A percentile compares a stretch with the other conserved stretches of the same genome.
phyloP scores from a whole-genome alignment of 1,140 invertebrate species.

The Pomacea maculata region DNA sequence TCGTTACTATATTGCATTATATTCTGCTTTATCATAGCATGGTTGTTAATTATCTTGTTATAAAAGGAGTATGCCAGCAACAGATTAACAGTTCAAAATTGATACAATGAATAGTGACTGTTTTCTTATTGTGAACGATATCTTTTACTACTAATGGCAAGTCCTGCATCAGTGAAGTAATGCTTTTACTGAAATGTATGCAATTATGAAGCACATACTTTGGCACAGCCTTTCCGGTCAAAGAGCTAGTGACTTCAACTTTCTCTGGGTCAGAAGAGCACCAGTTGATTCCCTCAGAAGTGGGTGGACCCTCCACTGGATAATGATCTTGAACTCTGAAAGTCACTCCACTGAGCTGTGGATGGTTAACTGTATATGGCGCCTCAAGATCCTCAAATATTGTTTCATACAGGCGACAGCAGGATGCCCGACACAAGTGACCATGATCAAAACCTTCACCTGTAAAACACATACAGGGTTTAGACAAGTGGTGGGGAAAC shows the following conservation, averaged over 20 bases:
- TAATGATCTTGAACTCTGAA: slow-evolving; percentile 21
- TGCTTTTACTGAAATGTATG: too few relatives aligned
- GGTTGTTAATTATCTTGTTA: too few relatives aligned
- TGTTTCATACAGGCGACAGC: slow-evolving; percentile 59
- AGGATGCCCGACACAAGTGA: slow-evolving; percentile 64
- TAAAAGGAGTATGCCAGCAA: too few relatives aligned
- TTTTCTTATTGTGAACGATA: too few relatives aligned
- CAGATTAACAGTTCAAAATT: too few relatives aligned
- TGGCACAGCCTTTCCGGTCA: slow-evolving; percentile 27
- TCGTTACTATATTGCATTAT: too few relatives aligned
- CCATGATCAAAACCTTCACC: slow-evolving; percentile 63
- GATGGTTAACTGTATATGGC: slow-evolving; percentile 45
- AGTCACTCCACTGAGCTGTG: slow-evolving; percentile 31
- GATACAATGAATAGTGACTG: too few relatives aligned
- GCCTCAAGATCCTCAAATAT: slow-evolving; percentile 35
- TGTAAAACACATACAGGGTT: slow-evolving; percentile 17
- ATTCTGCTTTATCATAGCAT: too few relatives aligned
- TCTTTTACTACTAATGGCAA: too few relatives aligned
- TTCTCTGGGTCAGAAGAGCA: slow-evolving; percentile 34
- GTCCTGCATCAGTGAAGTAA: too few relatives aligned
- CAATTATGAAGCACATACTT: not conserved
- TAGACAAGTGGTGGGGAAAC: too few relatives aligned
- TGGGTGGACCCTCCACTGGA: slow-evolving; percentile 14
- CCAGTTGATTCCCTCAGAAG: slow-evolving; percentile 47
- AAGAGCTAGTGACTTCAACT: slow-evolving; percentile 45